Percentiles rank a stretch among this genome's conserved stretches.
Evolutionary conservation across 2,888 invertebrate genomes (phyloP).

Genomic region (Philaethria dido): DNA sequence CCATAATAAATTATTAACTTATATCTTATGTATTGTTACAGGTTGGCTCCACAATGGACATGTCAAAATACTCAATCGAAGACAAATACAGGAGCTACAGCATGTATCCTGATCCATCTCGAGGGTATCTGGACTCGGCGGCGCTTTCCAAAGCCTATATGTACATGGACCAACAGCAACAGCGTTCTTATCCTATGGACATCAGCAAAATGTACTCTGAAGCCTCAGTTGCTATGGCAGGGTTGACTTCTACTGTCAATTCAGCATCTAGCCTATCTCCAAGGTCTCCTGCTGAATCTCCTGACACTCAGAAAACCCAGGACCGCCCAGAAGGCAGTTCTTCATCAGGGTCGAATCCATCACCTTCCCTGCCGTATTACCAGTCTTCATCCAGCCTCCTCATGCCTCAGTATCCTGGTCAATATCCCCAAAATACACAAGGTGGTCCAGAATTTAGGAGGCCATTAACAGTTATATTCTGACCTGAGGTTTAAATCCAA

Average conservation of each 20-base stretch:
- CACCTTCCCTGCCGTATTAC: conserved; percentile 84
- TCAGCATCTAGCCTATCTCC: conserved; percentile 77
- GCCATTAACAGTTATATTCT: conserved; percentile 91
- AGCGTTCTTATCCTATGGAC: conserved; percentile 84
- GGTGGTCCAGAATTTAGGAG: conserved; percentile 88
- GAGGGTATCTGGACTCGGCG: conserved; percentile 88
- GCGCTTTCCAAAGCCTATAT: conserved; percentile 90
- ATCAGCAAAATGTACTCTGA: conserved; percentile 87
- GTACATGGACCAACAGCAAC: conserved; percentile 88
- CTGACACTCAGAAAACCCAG: conserved; percentile 78
- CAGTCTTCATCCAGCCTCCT: conserved; percentile 84
- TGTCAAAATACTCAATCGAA: conserved; percentile 90
- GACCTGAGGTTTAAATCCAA: conserved; percentile 85
- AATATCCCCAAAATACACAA: conserved; percentile 82
- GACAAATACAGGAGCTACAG: conserved; percentile 91
- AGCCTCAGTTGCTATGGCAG: conserved; percentile 85
- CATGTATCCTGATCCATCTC: conserved; percentile 89
- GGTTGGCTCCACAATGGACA: conserved; percentile 90
- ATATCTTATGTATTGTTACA: conserved; percentile 67
- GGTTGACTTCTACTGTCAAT: conserved; percentile 71
- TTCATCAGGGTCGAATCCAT: conserved; percentile 86
- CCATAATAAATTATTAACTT: background rate
- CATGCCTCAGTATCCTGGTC: conserved; percentile 87
- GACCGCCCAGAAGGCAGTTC: conserved; percentile 83
- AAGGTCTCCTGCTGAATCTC: conserved; percentile 81